Evolutionary conservation across 35 echinoderm and acorn worm genomes (phyloP).

Genomic region (Heliocidaris erythrogramma): DNA sequence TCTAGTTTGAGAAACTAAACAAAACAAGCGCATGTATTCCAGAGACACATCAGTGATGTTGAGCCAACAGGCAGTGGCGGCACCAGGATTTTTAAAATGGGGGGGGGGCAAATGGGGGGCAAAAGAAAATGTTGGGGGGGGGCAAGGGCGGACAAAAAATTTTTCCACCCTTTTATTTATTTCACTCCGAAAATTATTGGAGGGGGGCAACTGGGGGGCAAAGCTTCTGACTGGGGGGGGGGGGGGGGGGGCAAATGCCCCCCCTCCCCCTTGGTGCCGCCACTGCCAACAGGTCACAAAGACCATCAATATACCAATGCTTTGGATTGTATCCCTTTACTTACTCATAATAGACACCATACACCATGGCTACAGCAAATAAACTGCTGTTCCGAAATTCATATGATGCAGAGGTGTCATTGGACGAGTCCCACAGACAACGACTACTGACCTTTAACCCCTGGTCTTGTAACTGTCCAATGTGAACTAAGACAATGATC

Average conservation of each 20-base stretch:
- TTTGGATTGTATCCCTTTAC: not conserved
- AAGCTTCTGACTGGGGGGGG: no score
- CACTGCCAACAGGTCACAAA: not conserved
- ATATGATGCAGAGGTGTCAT: constrained; percentile 89
- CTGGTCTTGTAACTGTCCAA: constrained; percentile 92
- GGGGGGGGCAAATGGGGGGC: no score
- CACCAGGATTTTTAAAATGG: no score
- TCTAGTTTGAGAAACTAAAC: not conserved
- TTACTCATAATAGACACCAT: constrained; percentile 95
- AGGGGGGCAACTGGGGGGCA: no score
- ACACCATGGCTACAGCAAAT: constrained; percentile 89
- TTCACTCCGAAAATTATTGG: no score
- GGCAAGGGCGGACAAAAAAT: no score
- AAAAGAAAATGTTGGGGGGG: no score
- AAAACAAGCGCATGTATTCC: not conserved
- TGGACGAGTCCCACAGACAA: constrained; percentile 85
- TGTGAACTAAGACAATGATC: constrained; percentile 93
- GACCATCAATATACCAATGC: not conserved
- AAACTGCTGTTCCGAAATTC: constrained; percentile 84
- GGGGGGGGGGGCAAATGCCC: no score
- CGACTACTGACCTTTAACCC: constrained; percentile 84
- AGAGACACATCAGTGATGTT: no score
- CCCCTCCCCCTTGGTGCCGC: no score
- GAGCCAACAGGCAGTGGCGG: not conserved
- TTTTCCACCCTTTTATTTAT: no score